Percentiles rank a stretch among this genome's conserved stretches.
These are phyloP conservation scores for Isurus oxyrinchus DNA, from an alignment of 2,113 vertebrate genomes.

Conservation along the genomic window DNA sequence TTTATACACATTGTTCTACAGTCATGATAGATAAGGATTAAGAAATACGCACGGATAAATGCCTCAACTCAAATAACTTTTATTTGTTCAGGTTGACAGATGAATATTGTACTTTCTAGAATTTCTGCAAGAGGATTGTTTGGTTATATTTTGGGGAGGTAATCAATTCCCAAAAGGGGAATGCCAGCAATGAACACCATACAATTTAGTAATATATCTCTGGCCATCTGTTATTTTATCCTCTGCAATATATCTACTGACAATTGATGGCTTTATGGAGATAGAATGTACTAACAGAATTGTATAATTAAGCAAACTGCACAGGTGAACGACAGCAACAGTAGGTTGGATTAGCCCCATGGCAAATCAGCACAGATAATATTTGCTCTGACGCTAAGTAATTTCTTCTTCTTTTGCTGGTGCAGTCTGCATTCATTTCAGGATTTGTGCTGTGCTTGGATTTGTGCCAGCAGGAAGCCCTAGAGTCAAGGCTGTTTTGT, in stretches of 20 bases:
- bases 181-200: not conserved
- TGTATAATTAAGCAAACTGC: conserved; percentile 28
- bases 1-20: not conserved
- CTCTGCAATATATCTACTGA: conserved; percentile 27
- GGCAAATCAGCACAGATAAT: conserved; percentile 17
- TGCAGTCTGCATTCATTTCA: conserved; percentile 6
- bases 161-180: not conserved
- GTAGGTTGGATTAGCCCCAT: conserved; percentile 19
- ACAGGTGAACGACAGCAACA: conserved; percentile 32
- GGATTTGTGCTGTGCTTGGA: not conserved
- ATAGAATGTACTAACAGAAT: conserved; percentile 13
- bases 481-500: not conserved
- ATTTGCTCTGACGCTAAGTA: conserved; percentile 13
- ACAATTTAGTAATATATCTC: not conserved
- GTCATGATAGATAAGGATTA: not conserved
- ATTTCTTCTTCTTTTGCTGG: conserved; percentile 20
- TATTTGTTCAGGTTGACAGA: not conserved
- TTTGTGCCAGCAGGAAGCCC: not conserved
- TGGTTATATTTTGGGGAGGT: not conserved
- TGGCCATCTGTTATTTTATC: conserved; percentile 19
- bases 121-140: not conserved
- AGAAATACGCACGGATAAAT: not conserved
- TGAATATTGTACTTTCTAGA: not conserved
- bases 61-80: not conserved
- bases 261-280: conserved; percentile 32